Conservation (phyloP, 1,140 invertebrate species). For the Drosophila nigrodunni region DNA sequence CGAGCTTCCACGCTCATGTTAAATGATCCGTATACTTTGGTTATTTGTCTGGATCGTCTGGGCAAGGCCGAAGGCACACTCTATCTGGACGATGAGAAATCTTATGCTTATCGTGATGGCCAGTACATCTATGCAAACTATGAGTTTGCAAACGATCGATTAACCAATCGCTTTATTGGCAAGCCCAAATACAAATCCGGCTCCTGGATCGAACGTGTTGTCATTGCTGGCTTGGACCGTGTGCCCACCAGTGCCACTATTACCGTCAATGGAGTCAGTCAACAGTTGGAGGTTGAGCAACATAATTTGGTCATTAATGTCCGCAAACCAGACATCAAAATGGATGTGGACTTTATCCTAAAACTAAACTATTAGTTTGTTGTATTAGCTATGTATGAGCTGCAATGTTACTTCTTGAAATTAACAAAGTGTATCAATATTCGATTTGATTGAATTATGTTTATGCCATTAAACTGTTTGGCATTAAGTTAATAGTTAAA, state of each 20-base stretch:
- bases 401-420: not conserved
- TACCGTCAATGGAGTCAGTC: constrained; percentile 55
- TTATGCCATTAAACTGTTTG: not conserved
- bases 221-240: constrained; percentile 90
- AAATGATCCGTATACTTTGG: constrained; percentile 96
- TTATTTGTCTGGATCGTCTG: constrained; percentile 90
- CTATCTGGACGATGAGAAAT: constrained; percentile 96
- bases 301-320: constrained; percentile 87
- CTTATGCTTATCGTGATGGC: constrained; percentile 93
- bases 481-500: too few relatives aligned
- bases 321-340: constrained; percentile 93
- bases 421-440: constrained; percentile 7
- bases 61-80: constrained; percentile 92
- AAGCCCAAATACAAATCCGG: constrained; percentile 88
- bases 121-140: constrained; percentile 91
- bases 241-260: constrained; percentile 88
- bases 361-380: constrained; percentile 85
- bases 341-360: constrained; percentile 92
- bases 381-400: constrained; percentile 19
- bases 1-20: constrained; percentile 93
- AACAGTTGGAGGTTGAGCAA: constrained; percentile 65
- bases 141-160: constrained; percentile 87
- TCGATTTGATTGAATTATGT: not conserved
- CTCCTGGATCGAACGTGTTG: constrained; percentile 94
- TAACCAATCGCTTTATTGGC: constrained; percentile 88